phyloP scores from a whole-genome alignment of 2,797 vertebrate species.

The Sciaenops ocellatus region DNA sequence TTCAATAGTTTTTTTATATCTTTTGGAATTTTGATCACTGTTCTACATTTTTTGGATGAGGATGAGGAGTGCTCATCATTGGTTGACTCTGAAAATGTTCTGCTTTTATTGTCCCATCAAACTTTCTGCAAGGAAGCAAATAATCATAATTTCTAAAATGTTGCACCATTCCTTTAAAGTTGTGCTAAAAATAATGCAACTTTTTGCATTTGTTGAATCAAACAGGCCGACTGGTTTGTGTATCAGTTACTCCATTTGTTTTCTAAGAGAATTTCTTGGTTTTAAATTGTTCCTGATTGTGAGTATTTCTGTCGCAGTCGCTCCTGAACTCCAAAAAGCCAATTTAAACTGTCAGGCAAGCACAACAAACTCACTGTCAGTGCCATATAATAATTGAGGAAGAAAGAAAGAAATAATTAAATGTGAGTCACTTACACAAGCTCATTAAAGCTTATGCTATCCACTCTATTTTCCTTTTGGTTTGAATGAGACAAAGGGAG shows the following conservation, averaged over 20 bases:
- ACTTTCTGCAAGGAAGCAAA: not conserved
- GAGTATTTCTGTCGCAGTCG: constrained; percentile 48
- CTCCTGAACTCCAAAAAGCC: constrained; percentile 64
- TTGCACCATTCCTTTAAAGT: not conserved
- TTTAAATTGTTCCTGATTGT: constrained; percentile 33
- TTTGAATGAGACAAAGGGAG: constrained; percentile 83
- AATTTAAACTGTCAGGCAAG: constrained; percentile 67
- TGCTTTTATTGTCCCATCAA: not conserved
- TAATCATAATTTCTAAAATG: not conserved
- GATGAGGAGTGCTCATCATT: not conserved
- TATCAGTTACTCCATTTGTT: constrained; percentile 3
- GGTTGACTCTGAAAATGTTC: not conserved
- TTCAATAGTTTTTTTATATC: constrained; percentile 1
- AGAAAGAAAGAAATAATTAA: constrained; percentile 82
- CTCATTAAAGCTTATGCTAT: constrained; percentile 85
- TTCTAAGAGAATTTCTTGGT: constrained; percentile 19
- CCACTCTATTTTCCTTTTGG: constrained; percentile 85
- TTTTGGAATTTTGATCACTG: not conserved
- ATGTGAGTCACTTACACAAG: constrained; percentile 83
- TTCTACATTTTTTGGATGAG: not conserved
- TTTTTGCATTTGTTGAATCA: not conserved
- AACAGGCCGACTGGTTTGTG: not conserved
- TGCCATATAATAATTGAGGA: constrained; percentile 73
- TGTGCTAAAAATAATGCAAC: not conserved
- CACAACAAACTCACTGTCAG: constrained; percentile 75